phyloP scores from a whole-genome alignment of 2,113 vertebrate genomes.

The Chamaea fasciata region DNA sequence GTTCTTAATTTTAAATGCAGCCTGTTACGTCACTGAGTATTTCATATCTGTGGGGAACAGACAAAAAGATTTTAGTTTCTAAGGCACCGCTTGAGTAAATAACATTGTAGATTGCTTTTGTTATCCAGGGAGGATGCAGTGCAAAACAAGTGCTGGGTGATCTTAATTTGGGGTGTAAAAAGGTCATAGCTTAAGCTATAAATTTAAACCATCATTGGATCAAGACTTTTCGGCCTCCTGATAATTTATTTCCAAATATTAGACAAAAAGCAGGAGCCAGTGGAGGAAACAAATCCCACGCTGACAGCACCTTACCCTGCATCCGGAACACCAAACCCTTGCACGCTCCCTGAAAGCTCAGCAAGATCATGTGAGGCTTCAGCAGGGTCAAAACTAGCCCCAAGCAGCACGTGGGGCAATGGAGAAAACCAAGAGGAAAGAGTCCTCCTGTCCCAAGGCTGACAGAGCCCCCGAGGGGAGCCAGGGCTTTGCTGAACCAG shows the following conservation, averaged over 20 bases:
- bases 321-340: not conserved
- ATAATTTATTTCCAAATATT: not conserved
- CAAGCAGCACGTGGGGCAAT: not conserved
- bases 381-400: not conserved
- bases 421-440: not conserved
- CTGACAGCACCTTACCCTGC: not conserved
- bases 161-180: not conserved
- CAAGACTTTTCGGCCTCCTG: not conserved
- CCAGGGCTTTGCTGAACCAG: not conserved
- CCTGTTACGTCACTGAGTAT: not conserved
- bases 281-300: not conserved
- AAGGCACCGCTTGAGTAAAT: not conserved
- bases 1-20: not conserved
- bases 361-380: fast-evolving
- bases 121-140: not conserved
- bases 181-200: not conserved
- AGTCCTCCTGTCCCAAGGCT: not conserved
- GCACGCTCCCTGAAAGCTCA: not conserved
- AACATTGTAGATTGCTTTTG: not conserved
- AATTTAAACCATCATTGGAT: not conserved
- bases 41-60: not conserved
- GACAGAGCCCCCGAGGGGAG: not conserved
- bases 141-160: not conserved
- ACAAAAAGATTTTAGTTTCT: slow-evolving; percentile 1
- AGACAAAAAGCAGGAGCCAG: not conserved